Evolutionary conservation across 2,888 invertebrate species (phyloP).

Genomic region (Pilophorus perplexus): DNA sequence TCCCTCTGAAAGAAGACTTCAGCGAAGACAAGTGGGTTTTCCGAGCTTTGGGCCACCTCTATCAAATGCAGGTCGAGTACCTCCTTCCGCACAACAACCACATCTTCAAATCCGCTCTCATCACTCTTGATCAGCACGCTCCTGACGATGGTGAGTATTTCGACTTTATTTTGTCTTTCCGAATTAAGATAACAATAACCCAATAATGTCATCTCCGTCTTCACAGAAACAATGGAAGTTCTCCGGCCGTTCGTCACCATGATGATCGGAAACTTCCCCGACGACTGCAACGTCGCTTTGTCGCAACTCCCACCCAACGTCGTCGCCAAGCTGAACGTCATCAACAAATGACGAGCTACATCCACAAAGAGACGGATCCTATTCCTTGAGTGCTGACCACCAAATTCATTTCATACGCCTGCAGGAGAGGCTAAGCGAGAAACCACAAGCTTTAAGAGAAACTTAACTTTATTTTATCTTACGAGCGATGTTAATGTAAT

Average conservation of each 20-base stretch:
- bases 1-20: constrained; percentile 71
- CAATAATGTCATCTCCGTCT: too few species aligned
- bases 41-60: constrained; percentile 63
- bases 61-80: constrained; percentile 60
- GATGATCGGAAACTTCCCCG: constrained; percentile 38
- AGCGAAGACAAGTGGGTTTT: constrained; percentile 71
- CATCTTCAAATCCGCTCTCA: constrained; percentile 52
- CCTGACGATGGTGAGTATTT: constrained; percentile 56
- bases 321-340: constrained; percentile 18
- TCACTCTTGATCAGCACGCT: constrained; percentile 60
- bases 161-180: too few species aligned
- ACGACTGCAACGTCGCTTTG: constrained; percentile 44
- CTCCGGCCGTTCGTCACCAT: constrained; percentile 49
- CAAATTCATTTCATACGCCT: neutral
- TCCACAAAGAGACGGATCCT: constrained; percentile 3
- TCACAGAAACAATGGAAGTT: constrained; percentile 56
- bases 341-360: too few species aligned
- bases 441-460: neutral
- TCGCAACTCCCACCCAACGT: constrained; percentile 43
- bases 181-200: too few species aligned
- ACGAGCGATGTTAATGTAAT: constrained; percentile 9
- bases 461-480: constrained; percentile 1
- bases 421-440: neutral
- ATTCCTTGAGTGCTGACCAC: neutral
- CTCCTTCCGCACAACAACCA: constrained; percentile 56